Conservation (phyloP, 2,888 invertebrate genomes). For the Syrphus vitripennis region DNA sequence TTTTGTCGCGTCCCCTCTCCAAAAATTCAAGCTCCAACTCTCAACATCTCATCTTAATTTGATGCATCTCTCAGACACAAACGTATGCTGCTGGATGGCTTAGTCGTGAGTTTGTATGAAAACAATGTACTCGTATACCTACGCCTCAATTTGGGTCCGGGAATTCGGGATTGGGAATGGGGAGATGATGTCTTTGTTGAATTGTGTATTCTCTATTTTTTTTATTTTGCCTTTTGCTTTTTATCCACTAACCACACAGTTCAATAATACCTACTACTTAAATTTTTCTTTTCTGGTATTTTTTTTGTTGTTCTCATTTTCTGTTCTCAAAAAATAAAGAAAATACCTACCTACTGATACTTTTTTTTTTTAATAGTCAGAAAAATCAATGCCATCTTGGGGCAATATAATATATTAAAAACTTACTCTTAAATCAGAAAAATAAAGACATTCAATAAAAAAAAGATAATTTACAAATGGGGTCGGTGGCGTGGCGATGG, state of each 20-base stretch:
- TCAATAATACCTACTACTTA: background rate
- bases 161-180: background rate
- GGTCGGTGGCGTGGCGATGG: too few species aligned
- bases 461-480: too few species aligned
- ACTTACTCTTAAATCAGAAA: too few species aligned
- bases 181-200: constrained; percentile 14
- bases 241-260: constrained; percentile 2
- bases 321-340: too few species aligned
- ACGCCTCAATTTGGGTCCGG: constrained; percentile 26
- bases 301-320: background rate
- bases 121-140: constrained; percentile 33
- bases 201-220: constrained; percentile 7
- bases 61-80: constrained; percentile 16
- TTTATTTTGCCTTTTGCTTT: background rate
- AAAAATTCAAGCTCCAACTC: background rate
- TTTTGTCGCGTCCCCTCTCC: constrained; percentile 25
- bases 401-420: too few species aligned
- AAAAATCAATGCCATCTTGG: too few species aligned
- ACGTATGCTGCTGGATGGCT: background rate
- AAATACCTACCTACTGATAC: too few species aligned
- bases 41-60: constrained; percentile 56
- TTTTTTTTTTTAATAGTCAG: background rate
- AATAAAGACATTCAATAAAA: too few species aligned
- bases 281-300: background rate
- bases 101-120: constrained; percentile 5